Evolutionary conservation across 2,113 vertebrate species (phyloP).

Genomic region (Heterochromis multidens): DNA sequence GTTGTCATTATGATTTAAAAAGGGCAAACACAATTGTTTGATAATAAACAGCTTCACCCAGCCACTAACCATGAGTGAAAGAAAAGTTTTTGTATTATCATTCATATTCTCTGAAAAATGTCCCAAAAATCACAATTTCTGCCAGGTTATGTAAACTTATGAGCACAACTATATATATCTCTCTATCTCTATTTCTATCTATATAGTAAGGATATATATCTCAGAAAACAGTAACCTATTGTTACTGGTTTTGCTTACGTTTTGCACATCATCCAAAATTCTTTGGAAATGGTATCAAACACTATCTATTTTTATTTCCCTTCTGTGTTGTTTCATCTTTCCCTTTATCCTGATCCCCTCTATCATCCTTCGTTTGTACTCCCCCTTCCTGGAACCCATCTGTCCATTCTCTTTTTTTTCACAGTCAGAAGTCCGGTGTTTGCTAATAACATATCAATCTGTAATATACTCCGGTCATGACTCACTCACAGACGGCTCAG

Average conservation of each 20-base stretch:
- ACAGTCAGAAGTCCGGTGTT: conserved; percentile 57
- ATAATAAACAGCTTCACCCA: no score
- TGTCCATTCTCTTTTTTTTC: conserved; percentile 1
- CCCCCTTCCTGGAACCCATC: conserved; percentile 21
- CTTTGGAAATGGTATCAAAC: background rate
- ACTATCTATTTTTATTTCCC: background rate
- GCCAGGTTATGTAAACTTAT: no score
- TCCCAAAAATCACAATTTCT: no score
- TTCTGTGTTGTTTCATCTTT: conserved; percentile 1
- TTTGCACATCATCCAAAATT: background rate
- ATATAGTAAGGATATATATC: background rate
- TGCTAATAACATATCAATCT: conserved; percentile 69
- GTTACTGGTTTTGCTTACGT: background rate
- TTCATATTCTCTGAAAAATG: no score
- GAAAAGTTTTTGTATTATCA: no score
- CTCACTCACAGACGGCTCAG: conserved; percentile 62
- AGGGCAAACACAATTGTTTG: no score
- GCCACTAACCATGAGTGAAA: no score
- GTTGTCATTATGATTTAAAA: no score
- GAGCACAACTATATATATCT: no score
- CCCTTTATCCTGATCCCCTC: background rate
- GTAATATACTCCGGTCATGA: conserved; percentile 64
- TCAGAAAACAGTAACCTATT: background rate
- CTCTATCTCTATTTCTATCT: no score
- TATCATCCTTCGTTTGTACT: conserved; percentile 12